Percentiles rank a stretch among this genome's conserved stretches.
Conservation (phyloP, 2,797 vertebrate species). For the Mus minutoides region DNA sequence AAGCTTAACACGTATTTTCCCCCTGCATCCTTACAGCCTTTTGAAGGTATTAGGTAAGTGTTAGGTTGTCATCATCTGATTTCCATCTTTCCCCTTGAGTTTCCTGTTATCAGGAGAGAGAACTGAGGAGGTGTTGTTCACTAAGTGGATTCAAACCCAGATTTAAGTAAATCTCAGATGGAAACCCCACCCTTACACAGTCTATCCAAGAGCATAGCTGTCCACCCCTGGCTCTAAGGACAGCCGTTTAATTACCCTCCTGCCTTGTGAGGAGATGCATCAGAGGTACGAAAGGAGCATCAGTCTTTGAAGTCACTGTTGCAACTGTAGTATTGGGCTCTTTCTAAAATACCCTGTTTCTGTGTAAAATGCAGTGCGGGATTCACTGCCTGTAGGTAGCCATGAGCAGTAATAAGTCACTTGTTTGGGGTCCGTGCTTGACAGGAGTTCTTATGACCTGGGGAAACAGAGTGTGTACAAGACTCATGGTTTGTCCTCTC, state of each 20-base stretch:
- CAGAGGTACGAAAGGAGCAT: background rate
- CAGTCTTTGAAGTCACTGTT: background rate
- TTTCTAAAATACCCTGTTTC: background rate
- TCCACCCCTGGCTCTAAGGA: background rate
- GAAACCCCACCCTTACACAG: background rate
- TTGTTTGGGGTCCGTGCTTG: background rate
- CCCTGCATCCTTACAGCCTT: background rate
- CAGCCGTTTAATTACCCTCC: background rate
- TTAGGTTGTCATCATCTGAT: background rate
- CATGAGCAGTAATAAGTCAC: background rate
- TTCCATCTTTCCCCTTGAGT: background rate
- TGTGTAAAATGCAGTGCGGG: background rate
- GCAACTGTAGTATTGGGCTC: background rate
- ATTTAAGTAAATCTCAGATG: background rate
- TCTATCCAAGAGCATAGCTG: background rate
- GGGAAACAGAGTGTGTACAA: background rate
- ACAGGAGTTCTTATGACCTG: background rate
- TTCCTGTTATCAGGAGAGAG: background rate
- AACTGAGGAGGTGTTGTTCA: background rate
- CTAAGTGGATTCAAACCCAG: background rate
- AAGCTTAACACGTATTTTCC: background rate
- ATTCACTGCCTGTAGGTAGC: slow-evolving; percentile 67
- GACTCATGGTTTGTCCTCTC: background rate
- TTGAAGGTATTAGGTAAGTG: background rate
- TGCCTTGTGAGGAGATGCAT: background rate